A percentile compares a stretch with the other conserved stretches of the same genome.
phyloP scores from a whole-genome alignment of 2,797 vertebrate genomes.

The Selene dorsalis region DNA sequence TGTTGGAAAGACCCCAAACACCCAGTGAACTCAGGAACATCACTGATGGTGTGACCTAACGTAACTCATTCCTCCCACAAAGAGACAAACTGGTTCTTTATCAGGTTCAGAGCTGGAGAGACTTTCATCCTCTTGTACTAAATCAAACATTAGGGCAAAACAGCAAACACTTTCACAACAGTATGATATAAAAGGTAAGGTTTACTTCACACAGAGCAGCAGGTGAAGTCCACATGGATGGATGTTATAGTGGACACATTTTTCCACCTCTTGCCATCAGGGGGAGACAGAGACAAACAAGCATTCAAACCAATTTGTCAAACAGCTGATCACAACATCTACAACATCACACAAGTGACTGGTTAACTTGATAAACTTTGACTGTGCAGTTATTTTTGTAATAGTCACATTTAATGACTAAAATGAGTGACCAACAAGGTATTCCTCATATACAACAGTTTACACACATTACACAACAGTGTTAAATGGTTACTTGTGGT shows the following conservation, averaged over 20 bases:
- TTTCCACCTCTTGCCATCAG: neutral
- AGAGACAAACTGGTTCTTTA: too few species aligned
- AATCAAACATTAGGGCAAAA: too few species aligned
- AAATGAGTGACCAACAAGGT: neutral
- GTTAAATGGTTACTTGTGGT: too few species aligned
- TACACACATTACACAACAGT: too few species aligned
- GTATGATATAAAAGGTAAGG: neutral
- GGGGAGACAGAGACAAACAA: neutral
- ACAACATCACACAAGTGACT: too few species aligned
- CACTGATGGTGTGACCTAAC: too few species aligned
- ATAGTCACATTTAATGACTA: neutral
- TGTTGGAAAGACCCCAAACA: too few species aligned
- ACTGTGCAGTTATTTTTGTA: neutral
- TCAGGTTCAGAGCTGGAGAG: too few species aligned
- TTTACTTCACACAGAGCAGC: neutral
- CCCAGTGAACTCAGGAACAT: too few species aligned
- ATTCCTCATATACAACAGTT: neutral
- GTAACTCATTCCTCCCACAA: too few species aligned
- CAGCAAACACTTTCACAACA: neutral
- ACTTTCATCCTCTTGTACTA: too few species aligned
- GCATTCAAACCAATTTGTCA: neutral
- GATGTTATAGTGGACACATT: neutral
- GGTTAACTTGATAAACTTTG: too few species aligned
- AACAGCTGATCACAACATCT: neutral
- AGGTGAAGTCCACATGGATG: neutral